Evolutionary conservation across 2,888 invertebrate genomes (phyloP).

Genomic region (Athalia rosae): DNA sequence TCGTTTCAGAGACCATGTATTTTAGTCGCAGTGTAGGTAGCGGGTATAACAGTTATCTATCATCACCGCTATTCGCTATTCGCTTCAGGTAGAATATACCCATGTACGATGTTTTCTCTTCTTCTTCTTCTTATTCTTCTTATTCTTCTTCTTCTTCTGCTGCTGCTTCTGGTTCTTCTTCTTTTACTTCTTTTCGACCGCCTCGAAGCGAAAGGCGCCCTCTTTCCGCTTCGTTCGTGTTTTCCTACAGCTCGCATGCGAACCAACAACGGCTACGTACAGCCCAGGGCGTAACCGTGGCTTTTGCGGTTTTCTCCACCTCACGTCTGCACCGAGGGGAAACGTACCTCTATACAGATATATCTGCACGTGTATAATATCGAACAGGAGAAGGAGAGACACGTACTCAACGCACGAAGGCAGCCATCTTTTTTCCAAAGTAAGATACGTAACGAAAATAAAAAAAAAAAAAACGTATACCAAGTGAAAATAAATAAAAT

Average conservation of each 20-base stretch:
- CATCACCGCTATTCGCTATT: too few species aligned
- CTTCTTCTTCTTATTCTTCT: not conserved
- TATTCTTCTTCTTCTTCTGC: not conserved
- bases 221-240: slow-evolving; percentile 14
- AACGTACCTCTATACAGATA: not conserved
- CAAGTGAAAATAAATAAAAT: not conserved
- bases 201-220: too few species aligned
- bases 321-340: not conserved
- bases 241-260: slow-evolving; percentile 12
- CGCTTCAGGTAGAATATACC: too few species aligned
- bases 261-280: not conserved
- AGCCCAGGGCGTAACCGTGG: slow-evolving; percentile 13
- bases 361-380: not conserved
- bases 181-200: not conserved
- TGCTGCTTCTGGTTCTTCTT: not conserved
- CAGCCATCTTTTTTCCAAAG: not conserved
- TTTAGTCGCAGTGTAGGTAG: too few species aligned
- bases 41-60: too few species aligned
- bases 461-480: not conserved
- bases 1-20: too few species aligned
- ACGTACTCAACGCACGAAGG: slow-evolving; percentile 26
- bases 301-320: slow-evolving; percentile 34
- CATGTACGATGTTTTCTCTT: too few species aligned
- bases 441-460: not conserved
- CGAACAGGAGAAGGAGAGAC: slow-evolving; percentile 3